Evolutionary conservation across 2,113 vertebrate species (phyloP), one percentile per base, ranked within the genome.

Genomic region (Epinephelus moara): DNA sequence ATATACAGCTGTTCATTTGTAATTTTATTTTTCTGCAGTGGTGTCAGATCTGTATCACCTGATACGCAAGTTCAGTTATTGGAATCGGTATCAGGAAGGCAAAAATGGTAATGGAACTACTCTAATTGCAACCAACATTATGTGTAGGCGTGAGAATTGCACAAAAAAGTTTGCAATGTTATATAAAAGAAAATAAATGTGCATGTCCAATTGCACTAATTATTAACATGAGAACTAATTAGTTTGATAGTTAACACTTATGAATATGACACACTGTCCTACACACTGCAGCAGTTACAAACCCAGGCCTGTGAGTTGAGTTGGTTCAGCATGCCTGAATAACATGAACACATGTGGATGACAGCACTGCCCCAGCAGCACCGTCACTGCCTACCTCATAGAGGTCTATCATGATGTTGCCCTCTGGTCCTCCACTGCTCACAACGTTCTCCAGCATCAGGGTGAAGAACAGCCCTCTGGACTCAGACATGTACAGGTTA

Each of bases 341-440:
- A 62, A 49, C 17, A 59, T 27, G 42, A 45, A 40, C 70, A 62
- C 61, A 74, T 55, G 37, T 27, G 61, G 30, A 79, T 56, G 61
- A 77, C 45, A 80, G 73, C 55, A 53, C 15, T 25, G 42, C 12
- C 42, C 63, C 13, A 60, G 30, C 73, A 80, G 73, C 68, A 3
- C 12, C 1, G 67, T 37, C 12, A 6, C 62, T 47, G 55, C 97
- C 95, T 96, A 99, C 97, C 97, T 98, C 97, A 92, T 98, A 98
- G 80, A 99, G 97, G 93, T 98, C 97, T 64, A 99, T 98, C 97
- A 99, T 99, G 89, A 99, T 90, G 25, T 99, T 99, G 75, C 97
- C 97, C 84, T 99, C 97, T 0, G 96, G 96, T 33, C 97, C 96
- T 82, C 96, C 92, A 74, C 96, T 98, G 82, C 97, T 98, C 93